Evolutionary conservation across 2,888 invertebrate genomes (phyloP).

Genomic region (Eupithecia pulchellata): DNA sequence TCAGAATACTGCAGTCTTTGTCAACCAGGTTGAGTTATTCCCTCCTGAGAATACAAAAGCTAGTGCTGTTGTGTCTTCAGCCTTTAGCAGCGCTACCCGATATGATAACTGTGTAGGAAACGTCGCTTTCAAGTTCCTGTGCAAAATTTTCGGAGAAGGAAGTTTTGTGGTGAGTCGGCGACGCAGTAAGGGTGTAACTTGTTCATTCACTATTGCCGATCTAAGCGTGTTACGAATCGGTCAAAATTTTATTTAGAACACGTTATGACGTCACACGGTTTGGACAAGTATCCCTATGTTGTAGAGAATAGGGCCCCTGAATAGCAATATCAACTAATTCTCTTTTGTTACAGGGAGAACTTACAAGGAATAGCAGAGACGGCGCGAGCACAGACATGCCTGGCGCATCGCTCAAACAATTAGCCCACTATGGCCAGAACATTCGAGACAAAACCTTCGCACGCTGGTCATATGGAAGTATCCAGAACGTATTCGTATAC

Average conservation of each 20-base stretch:
- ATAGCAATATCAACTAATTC: background rate
- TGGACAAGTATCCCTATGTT: too few species aligned
- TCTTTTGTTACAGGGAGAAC: constrained; percentile 19
- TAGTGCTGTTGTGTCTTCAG: background rate
- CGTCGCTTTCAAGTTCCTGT: constrained; percentile 44
- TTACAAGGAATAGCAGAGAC: background rate
- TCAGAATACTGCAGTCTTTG: constrained; percentile 49
- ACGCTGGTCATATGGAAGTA: constrained; percentile 59
- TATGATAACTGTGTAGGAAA: constrained; percentile 51
- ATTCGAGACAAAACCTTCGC: constrained; percentile 64
- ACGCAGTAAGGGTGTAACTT: background rate
- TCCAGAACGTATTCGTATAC: constrained; percentile 56
- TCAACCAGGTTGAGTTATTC: constrained; percentile 58
- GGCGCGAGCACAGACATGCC: constrained; percentile 35
- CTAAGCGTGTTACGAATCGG: too few species aligned
- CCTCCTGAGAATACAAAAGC: constrained; percentile 46
- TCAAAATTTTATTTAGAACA: too few species aligned
- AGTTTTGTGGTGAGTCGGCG: constrained; percentile 50
- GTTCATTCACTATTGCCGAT: too few species aligned
- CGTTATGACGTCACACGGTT: too few species aligned
- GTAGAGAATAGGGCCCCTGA: background rate
- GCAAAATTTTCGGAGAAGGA: constrained; percentile 48
- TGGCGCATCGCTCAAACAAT: constrained; percentile 67
- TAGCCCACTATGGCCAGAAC: constrained; percentile 73
- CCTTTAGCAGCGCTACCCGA: constrained; percentile 3